A percentile compares a stretch with the other conserved stretches of the same genome.
These are phyloP conservation scores for Thunnus maccoyii DNA, from an alignment of 2,113 vertebrate species.

Conservation along the genomic window DNA sequence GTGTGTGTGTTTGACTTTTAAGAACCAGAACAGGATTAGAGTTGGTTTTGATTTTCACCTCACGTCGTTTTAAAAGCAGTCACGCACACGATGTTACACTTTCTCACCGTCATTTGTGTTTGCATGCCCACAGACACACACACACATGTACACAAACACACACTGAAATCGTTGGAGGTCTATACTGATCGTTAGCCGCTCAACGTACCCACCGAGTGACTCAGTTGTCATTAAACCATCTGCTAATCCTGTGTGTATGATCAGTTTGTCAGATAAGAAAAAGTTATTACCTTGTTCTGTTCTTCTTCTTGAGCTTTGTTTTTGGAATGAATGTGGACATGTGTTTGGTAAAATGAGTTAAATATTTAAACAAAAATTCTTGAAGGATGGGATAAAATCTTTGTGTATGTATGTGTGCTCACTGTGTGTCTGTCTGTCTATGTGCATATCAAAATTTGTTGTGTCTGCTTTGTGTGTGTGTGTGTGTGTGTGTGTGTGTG, in stretches of 20 bases:
- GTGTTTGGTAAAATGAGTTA: slow-evolving; percentile 9
- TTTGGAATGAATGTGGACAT: neutral
- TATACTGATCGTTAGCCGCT: neutral
- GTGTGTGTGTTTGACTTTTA: neutral
- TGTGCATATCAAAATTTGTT: slow-evolving; percentile 14
- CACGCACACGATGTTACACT: neutral
- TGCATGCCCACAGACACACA: slow-evolving; percentile 9
- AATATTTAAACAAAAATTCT: neutral
- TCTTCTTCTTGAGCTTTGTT: slow-evolving; percentile 13
- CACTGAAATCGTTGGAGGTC: neutral
- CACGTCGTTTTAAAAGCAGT: neutral
- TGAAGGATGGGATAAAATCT: slow-evolving; percentile 4
- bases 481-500: slow-evolving; percentile 34
- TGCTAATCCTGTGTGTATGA: slow-evolving; percentile 44
- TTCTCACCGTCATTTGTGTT: slow-evolving; percentile 12
- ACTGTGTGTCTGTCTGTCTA: neutral
- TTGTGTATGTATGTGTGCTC: slow-evolving; percentile 21
- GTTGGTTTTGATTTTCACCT: slow-evolving; percentile 34
- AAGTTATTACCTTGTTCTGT: slow-evolving; percentile 30
- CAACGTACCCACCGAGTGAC: neutral
- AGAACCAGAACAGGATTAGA: neutral
- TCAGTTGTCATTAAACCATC: slow-evolving; percentile 21
- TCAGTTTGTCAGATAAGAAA: slow-evolving; percentile 2
- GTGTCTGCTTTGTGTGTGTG: slow-evolving; percentile 45
- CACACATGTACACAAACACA: neutral